Base-by-base conservation (phyloP, 2,888 invertebrate species). In the Drosophila multiciliata region DNA sequence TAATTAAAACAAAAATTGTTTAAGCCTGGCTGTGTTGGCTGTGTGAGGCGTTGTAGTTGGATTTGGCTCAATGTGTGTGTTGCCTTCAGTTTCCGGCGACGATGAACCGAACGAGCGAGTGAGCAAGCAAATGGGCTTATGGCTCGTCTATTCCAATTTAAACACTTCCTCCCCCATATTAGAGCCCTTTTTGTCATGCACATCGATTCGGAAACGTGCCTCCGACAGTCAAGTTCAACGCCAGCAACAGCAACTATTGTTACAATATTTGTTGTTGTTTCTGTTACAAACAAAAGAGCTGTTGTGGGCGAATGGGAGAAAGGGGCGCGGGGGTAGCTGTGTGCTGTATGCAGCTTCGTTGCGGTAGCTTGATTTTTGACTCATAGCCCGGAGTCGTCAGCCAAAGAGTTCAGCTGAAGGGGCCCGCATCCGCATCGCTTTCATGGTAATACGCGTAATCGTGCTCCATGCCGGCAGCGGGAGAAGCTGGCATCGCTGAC, bases 281-380 rank as follows among this genome's bases (percentile, higher is more conserved):
- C 40, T 76, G 60, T 50, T 78, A 54, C 83, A 81, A 72, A 86
- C 82, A 85, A 83, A 78, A 80, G 81, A 70, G 54, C 40, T 29
- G n/a, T 29, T 7, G 36, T 42, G 33, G 20, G 66, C 42, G 20
- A n/a, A 23, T 23, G 29, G 38, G n/a, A 23, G 38, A 49, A 4
- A 20, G 36, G 54, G 15, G 40, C 5, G 12, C 11, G 52, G 12
- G 26, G 38, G 52, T 33, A 38, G 62, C 55, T 45, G 58, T 78
- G 50, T 78, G 55, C 15, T 38, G 26, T 45, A 15, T 45, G 78
- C 75, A 71, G 79, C 70, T 75, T 69, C 87, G 87, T 87, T 89
- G 87, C 87, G 87, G 85, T 87, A 87, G 87, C 87, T 77, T 89
- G 87, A 80, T 85, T 87, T 87, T 87, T 89, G 89, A 87, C 73